Conservation (phyloP, 2,888 invertebrate species). For the Campoletis raptor region DNA sequence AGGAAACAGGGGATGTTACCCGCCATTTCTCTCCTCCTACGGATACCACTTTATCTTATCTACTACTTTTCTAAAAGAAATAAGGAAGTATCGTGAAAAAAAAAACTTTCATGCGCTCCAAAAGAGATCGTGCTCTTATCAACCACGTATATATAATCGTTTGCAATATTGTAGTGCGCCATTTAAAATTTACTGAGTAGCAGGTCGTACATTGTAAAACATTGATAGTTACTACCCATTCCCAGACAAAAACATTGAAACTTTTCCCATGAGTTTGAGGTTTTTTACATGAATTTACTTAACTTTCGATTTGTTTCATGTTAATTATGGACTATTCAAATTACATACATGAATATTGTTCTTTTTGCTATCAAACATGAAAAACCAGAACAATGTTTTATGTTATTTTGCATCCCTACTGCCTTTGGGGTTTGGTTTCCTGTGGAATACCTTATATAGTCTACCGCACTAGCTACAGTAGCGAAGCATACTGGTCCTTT, state of each 20-base stretch:
- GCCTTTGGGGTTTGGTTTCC: not conserved
- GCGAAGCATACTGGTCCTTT: not conserved
- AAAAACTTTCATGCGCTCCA: not conserved
- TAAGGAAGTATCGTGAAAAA: not conserved
- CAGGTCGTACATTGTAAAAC: not conserved
- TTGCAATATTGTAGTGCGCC: not conserved
- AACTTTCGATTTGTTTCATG: not conserved
- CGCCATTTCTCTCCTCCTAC: constrained; percentile 53
- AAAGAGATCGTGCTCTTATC: constrained; percentile 41
- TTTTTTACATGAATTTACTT: not conserved
- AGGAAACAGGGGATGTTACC: constrained; percentile 48
- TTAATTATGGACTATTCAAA: not conserved
- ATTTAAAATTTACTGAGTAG: constrained; percentile 1
- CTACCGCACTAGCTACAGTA: not conserved
- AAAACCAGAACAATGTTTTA: not conserved
- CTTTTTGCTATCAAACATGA: no score
- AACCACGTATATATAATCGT: not conserved
- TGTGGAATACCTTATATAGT: not conserved
- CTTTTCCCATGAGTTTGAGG: not conserved
- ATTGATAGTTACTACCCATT: not conserved
- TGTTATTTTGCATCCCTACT: not conserved
- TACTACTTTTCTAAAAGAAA: constrained; percentile 44
- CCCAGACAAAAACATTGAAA: not conserved
- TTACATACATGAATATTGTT: not conserved
- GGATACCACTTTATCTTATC: constrained; percentile 41